Base-by-base conservation (phyloP, 2,888 invertebrate genomes). In the Machimus rusticus region DNA sequence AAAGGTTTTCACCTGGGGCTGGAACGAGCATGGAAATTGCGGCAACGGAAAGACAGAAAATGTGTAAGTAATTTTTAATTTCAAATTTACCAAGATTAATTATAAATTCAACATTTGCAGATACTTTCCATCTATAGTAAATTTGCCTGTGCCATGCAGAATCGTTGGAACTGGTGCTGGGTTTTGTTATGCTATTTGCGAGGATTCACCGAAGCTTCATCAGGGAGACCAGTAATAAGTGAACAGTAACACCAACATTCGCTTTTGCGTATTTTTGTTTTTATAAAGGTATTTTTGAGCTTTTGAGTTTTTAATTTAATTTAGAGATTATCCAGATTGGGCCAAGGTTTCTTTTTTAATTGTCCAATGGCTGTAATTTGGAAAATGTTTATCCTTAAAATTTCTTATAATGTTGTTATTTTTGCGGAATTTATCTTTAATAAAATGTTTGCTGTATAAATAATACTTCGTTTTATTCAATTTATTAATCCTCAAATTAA, bases 21-120 rank as follows among this genome's bases (percentile, higher is more conserved):
- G 97, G 97, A 97, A 98, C 92, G 97, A 98, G 91, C 97, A 97
- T 93, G 96, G 96, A 57, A 97, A 96, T 91, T 97, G 97, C 90
- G 97, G 97, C 86, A 95, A 95, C 89, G 95, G 95, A 86, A 89
- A 90, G 0, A 91, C 90, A 0, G 91, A 92, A 34, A 93, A 93
- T 90, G 55, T 92, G 93, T 93, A 90, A 91, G 91, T 76, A 46
- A 5, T 46, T 46, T 46, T 46, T 46, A 12, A 51, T 19, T 12
- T 46, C 31, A 66, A 23, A 12, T 66, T 28, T 28, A 66, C 28
- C 12, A 16, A 46, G 4, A 46, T 5, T 4, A 16, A 39, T 46
- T 46, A 46, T 46, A 46, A 46, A 46, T 14, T 43, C 12, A 86
- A 23, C 74, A 34, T n/a, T 23, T 74, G 0, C 81, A 93, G 93